These are phyloP conservation scores for Exephanes ischioxanthus DNA, from an alignment of 2,888 invertebrate species.

Conservation along the genomic window DNA sequence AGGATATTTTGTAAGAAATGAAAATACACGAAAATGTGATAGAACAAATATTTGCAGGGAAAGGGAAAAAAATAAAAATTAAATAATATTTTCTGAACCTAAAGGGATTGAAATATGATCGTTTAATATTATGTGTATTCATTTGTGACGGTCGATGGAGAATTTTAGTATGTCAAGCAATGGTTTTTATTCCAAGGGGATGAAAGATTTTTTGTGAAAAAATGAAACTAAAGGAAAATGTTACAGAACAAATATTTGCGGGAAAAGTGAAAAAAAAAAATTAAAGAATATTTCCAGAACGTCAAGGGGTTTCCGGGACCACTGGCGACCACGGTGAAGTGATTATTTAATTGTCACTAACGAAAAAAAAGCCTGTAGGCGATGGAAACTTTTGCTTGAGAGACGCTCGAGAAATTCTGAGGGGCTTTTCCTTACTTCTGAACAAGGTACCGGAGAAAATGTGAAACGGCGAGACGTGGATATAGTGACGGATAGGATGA, in stretches of 20 bases:
- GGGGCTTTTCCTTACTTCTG: not conserved
- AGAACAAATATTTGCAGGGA: too few species aligned
- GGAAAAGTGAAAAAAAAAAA: not conserved
- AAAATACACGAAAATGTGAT: too few species aligned
- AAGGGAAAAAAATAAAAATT: too few species aligned
- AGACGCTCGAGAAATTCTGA: not conserved
- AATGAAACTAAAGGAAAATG: too few species aligned
- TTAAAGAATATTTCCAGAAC: not conserved
- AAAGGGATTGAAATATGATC: not conserved
- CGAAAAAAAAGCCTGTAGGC: not conserved
- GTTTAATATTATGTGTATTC: too few species aligned
- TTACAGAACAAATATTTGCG: too few species aligned
- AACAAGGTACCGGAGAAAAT: conserved; percentile 15
- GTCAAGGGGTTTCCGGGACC: not conserved
- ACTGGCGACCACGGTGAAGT: not conserved
- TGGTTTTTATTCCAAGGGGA: too few species aligned
- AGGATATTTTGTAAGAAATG: too few species aligned
- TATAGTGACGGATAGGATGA: conserved; percentile 34
- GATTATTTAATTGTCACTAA: not conserved
- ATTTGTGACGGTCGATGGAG: too few species aligned
- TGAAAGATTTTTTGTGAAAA: too few species aligned
- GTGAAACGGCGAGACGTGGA: conserved; percentile 6
- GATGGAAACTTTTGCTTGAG: not conserved
- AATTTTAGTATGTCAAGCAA: too few species aligned
- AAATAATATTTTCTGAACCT: too few species aligned